These are phyloP conservation scores for Machimus rusticus DNA, from an alignment of 2,888 invertebrate species.

Conservation along the genomic window DNA sequence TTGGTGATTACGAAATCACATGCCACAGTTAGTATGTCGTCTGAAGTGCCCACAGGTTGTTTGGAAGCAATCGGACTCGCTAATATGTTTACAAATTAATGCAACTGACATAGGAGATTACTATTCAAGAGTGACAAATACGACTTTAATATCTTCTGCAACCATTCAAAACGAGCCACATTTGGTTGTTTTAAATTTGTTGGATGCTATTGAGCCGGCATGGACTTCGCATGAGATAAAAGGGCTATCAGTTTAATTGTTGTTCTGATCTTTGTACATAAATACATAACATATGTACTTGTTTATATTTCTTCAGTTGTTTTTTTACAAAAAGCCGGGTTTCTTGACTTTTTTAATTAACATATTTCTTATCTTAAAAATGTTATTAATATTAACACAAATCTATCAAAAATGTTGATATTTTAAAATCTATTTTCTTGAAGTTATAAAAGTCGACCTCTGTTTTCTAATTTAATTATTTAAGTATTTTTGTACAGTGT, in stretches of 20 bases:
- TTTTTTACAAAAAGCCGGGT: too few relatives aligned
- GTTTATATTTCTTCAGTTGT: too few relatives aligned
- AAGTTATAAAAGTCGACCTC: too few relatives aligned
- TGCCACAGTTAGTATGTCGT: not conserved
- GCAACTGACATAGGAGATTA: slow-evolving; percentile 54
- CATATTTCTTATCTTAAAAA: too few relatives aligned
- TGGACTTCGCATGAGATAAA: slow-evolving; percentile 54
- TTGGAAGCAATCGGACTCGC: slow-evolving; percentile 54
- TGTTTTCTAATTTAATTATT: too few relatives aligned
- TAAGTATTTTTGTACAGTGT: too few relatives aligned
- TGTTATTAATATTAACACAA: too few relatives aligned
- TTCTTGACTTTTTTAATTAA: too few relatives aligned
- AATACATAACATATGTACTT: too few relatives aligned
- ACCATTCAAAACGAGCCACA: slow-evolving; percentile 48
- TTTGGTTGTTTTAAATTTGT: slow-evolving; percentile 50
- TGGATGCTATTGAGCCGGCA: slow-evolving; percentile 51
- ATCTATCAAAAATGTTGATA: too few relatives aligned
- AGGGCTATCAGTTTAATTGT: slow-evolving; percentile 54
- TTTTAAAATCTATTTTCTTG: too few relatives aligned
- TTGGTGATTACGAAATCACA: not conserved
- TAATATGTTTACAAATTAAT: slow-evolving; percentile 52
- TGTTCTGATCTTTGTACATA: too few relatives aligned
- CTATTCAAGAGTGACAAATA: slow-evolving; percentile 50
- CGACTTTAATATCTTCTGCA: slow-evolving; percentile 28
- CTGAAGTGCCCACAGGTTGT: slow-evolving; percentile 51